Conservation (phyloP, 2,113 vertebrate species). For the Lates calcarifer region DNA sequence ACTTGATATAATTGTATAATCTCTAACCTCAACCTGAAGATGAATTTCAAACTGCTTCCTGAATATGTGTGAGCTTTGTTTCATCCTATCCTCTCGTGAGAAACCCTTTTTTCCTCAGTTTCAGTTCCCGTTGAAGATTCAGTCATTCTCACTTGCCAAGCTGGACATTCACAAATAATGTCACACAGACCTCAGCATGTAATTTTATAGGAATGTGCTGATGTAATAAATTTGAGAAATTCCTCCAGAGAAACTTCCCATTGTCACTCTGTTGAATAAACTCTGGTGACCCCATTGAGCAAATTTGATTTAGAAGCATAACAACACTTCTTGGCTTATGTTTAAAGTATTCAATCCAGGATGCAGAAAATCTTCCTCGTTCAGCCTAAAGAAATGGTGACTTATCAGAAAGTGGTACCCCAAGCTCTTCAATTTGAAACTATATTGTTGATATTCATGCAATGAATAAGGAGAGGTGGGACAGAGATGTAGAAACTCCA, state of each 20-base stretch:
- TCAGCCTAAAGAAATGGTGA: not conserved
- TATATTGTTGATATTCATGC: not conserved
- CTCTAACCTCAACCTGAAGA: not conserved
- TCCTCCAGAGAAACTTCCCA: not conserved
- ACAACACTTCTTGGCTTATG: not conserved
- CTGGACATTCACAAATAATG: not conserved
- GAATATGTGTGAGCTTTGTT: not conserved
- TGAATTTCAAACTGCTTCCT: not conserved
- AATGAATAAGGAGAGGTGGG: not conserved
- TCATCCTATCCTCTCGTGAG: too few relatives aligned
- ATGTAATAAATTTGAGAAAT: not conserved
- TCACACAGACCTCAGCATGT: not conserved
- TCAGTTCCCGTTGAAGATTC: not conserved
- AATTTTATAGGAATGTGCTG: slow-evolving; percentile 20
- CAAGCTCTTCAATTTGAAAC: not conserved
- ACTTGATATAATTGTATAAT: too few relatives aligned
- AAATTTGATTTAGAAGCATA: slow-evolving; percentile 41
- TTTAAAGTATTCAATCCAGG: not conserved
- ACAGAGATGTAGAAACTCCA: not conserved
- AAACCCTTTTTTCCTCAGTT: not conserved
- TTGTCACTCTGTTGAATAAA: slow-evolving; percentile 13
- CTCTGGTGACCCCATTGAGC: not conserved
- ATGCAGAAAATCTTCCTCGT: too few relatives aligned
- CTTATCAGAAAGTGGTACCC: not conserved
- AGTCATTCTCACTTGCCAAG: not conserved